Base-by-base conservation (phyloP, 2,113 vertebrate genomes). In the Albula goreensis region DNA sequence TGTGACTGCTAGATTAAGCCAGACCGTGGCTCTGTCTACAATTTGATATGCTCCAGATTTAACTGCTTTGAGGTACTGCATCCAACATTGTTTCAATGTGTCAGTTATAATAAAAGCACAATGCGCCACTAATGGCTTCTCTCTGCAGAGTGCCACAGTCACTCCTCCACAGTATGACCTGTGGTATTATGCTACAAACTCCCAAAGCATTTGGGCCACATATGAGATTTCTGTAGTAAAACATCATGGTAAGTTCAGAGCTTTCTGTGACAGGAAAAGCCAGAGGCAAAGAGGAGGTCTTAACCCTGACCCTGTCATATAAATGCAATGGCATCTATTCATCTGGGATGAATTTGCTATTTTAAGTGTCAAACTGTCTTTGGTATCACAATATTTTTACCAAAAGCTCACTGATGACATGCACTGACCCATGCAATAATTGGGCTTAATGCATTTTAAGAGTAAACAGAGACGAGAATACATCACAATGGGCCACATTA, bases 241-340 rank as follows among this genome's bases (percentile, higher is more conserved):
- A 31, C 70, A 74, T n/a, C 25, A 22, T 31, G 22, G 70, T n/a
- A 74, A 74, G n/a, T 74, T n/a, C 31, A 31, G n/a, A 74, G 22
- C n/a, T 9, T 74, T 74, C 70, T 22, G n/a, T 74, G n/a, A 74
- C 70, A 74, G 70, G 70, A 74, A 74, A n/a, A 74, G 70, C 70
- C 70, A 74, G n/a, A 74, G 70, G 70, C 70, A 74, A 74, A 2
- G 70, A 22, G 70, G n/a, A 74, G 70, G 70, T 74, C 70, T 25
- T 31, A 74, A 31, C 70, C 70, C 70, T 74, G 70, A 74, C 70
- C 70, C 70, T 10, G 70, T 31, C n/a, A 31, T 25, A 74, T 25
- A 22, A 74, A 74, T 25, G 70, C 70, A 74, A 74, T 74, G 70
- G 31, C 70, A 74, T 25, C 70, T 74, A 74, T 74, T 74, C 70